Base-by-base conservation (phyloP, 1,140 invertebrate genomes). In the Drosophila leontia region DNA sequence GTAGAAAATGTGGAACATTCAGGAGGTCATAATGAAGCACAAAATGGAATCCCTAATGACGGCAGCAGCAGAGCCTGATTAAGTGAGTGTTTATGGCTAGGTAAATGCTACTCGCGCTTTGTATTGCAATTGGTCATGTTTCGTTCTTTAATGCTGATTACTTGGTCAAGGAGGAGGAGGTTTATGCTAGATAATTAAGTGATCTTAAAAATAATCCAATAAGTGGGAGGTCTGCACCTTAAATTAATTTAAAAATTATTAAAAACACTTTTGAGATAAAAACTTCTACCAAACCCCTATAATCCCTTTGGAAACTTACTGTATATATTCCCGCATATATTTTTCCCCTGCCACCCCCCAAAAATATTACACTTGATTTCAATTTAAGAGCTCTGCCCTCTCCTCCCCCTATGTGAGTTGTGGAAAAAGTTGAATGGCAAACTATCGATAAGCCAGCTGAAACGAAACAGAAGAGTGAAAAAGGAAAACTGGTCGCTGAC, bases 361-460 rank as follows among this genome's bases (percentile, higher is more conserved):
- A 8, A 44, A 65, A 55, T 19, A 42, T 37, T 26, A 17, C 37
- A 12, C 42, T 35, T 37, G 29, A 23, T 50, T 72, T 72, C 44
- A 50, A 17, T 32, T 74, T 37, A 32, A 37, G 35, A 44, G 13
- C 13, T 26, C 19, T 23, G 48, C 4, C 8, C 48, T 29, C 48
- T 15, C 47, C 17, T 44, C 8, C 41, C 3, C 42, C 48, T 29
- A 1, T 39, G 68, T 12, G 26, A 35, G 35, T 34, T 45, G 62
- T 29, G 53, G 55, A 39, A 72, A 58, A 48, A 35, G 53, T 45
- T 50, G 37, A 72, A 34, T 35, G 53, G 44, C 23, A 5, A 35
- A 59, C 68, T 37, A 60, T 72, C 70, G 70, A 72, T 74, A 60
- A 74, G 70, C 70, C 55, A 50, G 41, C 59, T 51, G 51, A 51